Conservation (phyloP, 64 coral and sea anemone species). For the Porites lutea region DNA sequence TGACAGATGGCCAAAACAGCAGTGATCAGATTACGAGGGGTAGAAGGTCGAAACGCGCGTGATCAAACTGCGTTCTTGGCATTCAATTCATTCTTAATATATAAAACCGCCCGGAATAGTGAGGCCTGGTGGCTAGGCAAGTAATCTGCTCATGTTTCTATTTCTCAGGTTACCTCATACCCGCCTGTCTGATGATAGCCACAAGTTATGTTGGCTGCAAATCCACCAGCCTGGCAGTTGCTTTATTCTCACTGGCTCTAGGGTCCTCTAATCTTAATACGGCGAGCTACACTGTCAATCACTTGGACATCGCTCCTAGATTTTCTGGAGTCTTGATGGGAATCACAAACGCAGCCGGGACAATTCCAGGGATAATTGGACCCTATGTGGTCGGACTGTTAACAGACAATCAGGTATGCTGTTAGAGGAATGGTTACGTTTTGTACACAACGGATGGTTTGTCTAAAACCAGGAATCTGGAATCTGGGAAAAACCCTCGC, state of each 20-base stretch:
- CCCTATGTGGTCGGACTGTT: conserved; percentile 80
- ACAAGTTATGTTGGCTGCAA: conserved; percentile 84
- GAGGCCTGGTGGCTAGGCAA: not conserved
- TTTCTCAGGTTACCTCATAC: conserved; percentile 66
- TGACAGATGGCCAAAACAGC: too few species aligned
- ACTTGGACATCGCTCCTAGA: conserved; percentile 90
- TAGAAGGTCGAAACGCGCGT: too few species aligned
- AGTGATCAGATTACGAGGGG: too few species aligned
- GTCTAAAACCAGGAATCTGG: not conserved
- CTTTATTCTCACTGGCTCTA: conserved; percentile 72
- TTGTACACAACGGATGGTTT: not conserved
- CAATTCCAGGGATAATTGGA: conserved; percentile 80
- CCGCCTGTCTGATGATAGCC: conserved; percentile 73
- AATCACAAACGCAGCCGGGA: conserved; percentile 78
- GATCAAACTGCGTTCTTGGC: too few species aligned
- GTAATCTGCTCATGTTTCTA: not conserved
- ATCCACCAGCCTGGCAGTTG: conserved; percentile 66
- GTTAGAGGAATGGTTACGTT: not conserved
- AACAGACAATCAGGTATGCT: conserved; percentile 80
- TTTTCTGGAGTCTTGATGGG: conserved; percentile 90
- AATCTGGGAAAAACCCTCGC: too few species aligned
- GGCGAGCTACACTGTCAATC: conserved; percentile 62
- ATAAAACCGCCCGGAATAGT: not conserved
- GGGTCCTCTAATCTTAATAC: conserved; percentile 22
- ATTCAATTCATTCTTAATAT: too few species aligned